These are phyloP conservation scores for Oxytorus armatus DNA, from an alignment of 2,888 invertebrate genomes.

Conservation along the genomic window DNA sequence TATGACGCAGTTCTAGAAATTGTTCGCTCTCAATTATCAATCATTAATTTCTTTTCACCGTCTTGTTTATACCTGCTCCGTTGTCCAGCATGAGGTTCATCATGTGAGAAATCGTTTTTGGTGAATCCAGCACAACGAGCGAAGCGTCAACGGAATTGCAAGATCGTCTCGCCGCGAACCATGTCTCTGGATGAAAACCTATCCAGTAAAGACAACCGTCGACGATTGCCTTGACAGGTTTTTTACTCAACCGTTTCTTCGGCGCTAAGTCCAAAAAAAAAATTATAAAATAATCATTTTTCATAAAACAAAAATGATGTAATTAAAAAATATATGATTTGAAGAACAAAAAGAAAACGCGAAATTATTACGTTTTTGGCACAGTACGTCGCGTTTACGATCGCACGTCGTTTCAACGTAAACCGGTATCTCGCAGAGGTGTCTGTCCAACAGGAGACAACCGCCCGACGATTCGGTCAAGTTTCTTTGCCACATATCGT, in stretches of 20 bases:
- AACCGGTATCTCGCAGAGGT: slow-evolving; percentile 66
- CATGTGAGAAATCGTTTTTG: slow-evolving; percentile 64
- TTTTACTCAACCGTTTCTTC: slow-evolving; percentile 37
- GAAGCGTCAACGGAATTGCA: slow-evolving; percentile 66
- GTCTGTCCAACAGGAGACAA: slow-evolving; percentile 74
- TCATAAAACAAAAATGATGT: no score
- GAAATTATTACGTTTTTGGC: slow-evolving; percentile 69
- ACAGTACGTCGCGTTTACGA: slow-evolving; percentile 70
- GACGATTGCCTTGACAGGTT: slow-evolving; percentile 52
- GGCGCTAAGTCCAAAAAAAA: no score
- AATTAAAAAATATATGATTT: no score
- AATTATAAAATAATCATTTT: no score
- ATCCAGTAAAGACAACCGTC: slow-evolving; percentile 68
- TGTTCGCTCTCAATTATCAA: slow-evolving; percentile 5
- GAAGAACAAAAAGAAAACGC: no score
- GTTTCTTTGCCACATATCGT: slow-evolving; percentile 65
- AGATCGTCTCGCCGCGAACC: slow-evolving; percentile 64
- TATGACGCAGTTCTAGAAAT: slow-evolving; percentile 67
- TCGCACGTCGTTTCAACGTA: slow-evolving; percentile 70
- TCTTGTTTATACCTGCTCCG: slow-evolving; percentile 52
- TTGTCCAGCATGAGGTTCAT: slow-evolving; percentile 69
- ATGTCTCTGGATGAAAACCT: slow-evolving; percentile 58
- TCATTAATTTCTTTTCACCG: neutral
- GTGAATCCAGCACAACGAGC: slow-evolving; percentile 69
- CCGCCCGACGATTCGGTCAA: slow-evolving; percentile 45